Conservation (phyloP, 2,113 vertebrate species). For the Nymphicus hollandicus region DNA sequence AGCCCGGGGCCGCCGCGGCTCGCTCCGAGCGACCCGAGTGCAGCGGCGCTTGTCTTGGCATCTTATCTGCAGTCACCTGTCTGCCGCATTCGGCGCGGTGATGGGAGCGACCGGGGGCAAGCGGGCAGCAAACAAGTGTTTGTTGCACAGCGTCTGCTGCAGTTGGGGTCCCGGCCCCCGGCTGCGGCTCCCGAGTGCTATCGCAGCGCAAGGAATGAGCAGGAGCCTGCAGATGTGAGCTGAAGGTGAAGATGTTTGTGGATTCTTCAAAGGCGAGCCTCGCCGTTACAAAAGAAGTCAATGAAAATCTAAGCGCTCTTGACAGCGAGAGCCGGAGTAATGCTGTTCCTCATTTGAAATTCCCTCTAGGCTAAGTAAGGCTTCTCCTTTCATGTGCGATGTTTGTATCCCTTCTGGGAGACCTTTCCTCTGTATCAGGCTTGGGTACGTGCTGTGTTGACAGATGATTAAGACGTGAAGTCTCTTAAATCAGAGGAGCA, state of each 20-base stretch:
- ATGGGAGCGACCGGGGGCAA: background rate
- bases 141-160: background rate
- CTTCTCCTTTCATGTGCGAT: slow-evolving; percentile 36
- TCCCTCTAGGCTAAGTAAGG: slow-evolving; percentile 58
- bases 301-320: slow-evolving; percentile 17
- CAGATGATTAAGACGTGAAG: slow-evolving; percentile 69
- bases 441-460: slow-evolving; percentile 7
- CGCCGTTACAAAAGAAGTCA: slow-evolving; percentile 20
- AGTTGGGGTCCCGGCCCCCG: background rate
- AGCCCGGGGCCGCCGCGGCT: background rate
- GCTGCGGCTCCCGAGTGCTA: background rate
- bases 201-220: fast-evolving
- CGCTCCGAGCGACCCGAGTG: background rate
- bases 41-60: background rate
- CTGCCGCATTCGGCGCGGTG: background rate
- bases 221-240: background rate
- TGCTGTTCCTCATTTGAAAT: slow-evolving; percentile 62
- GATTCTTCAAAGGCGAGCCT: slow-evolving; percentile 24
- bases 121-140: background rate
- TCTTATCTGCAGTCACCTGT: background rate
- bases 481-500: slow-evolving; percentile 27
- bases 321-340: slow-evolving; percentile 24
- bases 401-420: slow-evolving; percentile 53
- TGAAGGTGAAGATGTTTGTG: slow-evolving; percentile 42
- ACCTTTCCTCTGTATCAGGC: slow-evolving; percentile 3